Percentiles rank a stretch among this genome's conserved stretches.
phyloP scores from a whole-genome alignment of 2,797 vertebrate species.

The Gymnoscopelus microlampas region DNA sequence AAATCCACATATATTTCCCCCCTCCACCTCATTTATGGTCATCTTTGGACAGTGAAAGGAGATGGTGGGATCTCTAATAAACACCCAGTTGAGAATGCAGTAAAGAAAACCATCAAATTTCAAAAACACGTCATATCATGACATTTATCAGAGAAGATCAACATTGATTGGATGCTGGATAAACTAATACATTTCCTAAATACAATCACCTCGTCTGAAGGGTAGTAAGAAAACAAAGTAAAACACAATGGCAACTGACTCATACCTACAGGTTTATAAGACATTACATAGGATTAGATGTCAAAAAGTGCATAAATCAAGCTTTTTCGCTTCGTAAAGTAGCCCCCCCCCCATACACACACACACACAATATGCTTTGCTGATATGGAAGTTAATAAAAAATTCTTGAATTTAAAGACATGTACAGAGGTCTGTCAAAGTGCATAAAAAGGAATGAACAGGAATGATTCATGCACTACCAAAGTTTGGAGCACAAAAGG shows the following conservation, averaged over 20 bases:
- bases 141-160: constrained; percentile 29
- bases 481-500: constrained; percentile 24
- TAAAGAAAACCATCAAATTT: constrained; percentile 31
- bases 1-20: too few relatives aligned
- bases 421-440: constrained; percentile 46
- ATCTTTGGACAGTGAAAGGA: constrained; percentile 53
- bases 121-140: constrained; percentile 32
- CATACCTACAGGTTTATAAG: constrained; percentile 50
- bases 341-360: constrained; percentile 13
- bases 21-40: constrained; percentile 25
- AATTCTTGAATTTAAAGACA: constrained; percentile 31
- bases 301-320: constrained; percentile 58
- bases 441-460: constrained; percentile 52
- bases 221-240: constrained; percentile 51
- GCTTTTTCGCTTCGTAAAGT: constrained; percentile 14
- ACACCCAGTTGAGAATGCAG: constrained; percentile 37
- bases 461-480: constrained; percentile 50
- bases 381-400: background rate
- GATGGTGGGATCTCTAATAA: constrained; percentile 31
- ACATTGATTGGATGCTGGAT: constrained; percentile 27
- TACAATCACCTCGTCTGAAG: constrained; percentile 75
- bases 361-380: constrained; percentile 15
- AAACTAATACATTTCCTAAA: constrained; percentile 49
- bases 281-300: constrained; percentile 46
- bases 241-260: constrained; percentile 52